Evolutionary conservation across 1,140 invertebrate genomes (phyloP), one percentile per base, ranked within the genome.

Genomic region (Plectrocnemia conspersa): DNA sequence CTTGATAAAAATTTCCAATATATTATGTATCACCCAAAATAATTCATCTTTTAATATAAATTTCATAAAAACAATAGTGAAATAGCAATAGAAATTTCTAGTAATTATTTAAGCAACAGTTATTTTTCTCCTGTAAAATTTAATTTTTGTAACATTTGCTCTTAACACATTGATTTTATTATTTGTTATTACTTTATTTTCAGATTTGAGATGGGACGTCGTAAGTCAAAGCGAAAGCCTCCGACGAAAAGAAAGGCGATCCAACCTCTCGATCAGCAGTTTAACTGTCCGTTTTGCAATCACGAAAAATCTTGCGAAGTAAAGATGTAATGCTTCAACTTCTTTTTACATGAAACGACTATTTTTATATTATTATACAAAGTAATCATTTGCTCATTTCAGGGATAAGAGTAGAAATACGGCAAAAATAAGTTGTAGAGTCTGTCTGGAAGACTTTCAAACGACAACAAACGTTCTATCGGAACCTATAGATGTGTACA

Each of bases 201-300:
- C 23, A 32, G 45, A 16, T 47, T 27, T 9, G 19, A 35, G 18
- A 97, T 99, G 96, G 96, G 94, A 63, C 84, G 95, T 59, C 81
- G 93, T 40, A 98, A 98, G 76, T 97, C 95, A 63, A 96, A 98
- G 75, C 83, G 92, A 65, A 98, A 98, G 75, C 93, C 96, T 10
- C 93, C 95, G 7, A 84, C 93, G 22, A 98, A 97, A 71, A 78
- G 87, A 60, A 98, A 97, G 76, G 85, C 88, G 4, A 93, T 98
- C 63, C 84, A 94, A 67, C 91, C 96, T 1, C 72, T 99, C 22
- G 96, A 98, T 66, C 88, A 87, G 41, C 87, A 94, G 66, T 99
- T 99, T 69, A 98, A 98, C 70, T 99, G 97, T 68, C 97, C 97
- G 4, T 99, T 99, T 78, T 99, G 97, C 72, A 99, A 99, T 75